Percentiles rank a stretch among this genome's conserved stretches.
phyloP scores from a whole-genome alignment of 2,888 invertebrate genomes.

The Acanthosepion pharaonis region DNA sequence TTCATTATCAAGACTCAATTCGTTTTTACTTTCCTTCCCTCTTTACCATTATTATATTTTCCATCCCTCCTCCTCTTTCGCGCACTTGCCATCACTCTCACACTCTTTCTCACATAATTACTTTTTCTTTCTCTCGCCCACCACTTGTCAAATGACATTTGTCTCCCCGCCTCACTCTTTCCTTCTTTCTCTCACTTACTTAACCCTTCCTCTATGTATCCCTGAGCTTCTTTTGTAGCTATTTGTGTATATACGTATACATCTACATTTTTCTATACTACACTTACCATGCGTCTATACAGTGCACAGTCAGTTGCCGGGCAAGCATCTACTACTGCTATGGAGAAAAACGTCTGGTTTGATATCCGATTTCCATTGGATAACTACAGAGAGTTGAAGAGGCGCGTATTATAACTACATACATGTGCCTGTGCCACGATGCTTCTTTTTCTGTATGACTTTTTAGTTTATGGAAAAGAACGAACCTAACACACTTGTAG shows the following conservation, averaged over 20 bases:
- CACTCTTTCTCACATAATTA: too few species aligned
- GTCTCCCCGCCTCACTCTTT: neutral
- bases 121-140: neutral
- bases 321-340: conserved; percentile 2
- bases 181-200: neutral
- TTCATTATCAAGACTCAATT: neutral
- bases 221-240: neutral
- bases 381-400: neutral
- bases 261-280: neutral
- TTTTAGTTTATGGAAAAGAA: neutral
- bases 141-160: neutral
- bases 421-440: neutral
- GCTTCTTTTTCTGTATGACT: neutral
- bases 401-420: conserved; percentile 1
- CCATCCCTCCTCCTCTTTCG: neutral
- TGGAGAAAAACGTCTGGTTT: neutral
- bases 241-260: neutral
- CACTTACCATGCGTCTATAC: neutral
- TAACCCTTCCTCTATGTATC: neutral
- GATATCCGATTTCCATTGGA: neutral
- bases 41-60: neutral
- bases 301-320: neutral
- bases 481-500: neutral
- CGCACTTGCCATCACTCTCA: neutral
- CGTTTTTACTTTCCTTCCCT: neutral